These are phyloP conservation scores for Xerus rutilus DNA, from an alignment of 2,797 vertebrate genomes.

Conservation along the genomic window DNA sequence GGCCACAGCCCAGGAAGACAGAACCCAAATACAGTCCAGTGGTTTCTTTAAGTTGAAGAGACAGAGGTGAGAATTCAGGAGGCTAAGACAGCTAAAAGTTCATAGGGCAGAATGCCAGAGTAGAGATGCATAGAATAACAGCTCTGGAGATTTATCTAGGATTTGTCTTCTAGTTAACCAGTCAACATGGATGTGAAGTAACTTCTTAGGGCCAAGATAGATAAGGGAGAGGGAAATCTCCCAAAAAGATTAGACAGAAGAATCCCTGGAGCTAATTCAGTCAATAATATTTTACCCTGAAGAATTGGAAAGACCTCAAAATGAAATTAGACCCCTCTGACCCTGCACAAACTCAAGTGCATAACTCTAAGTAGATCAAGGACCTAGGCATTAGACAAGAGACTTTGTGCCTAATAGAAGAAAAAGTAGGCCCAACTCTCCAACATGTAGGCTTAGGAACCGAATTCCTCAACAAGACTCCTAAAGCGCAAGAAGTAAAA, in stretches of 20 bases:
- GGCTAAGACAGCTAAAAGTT: not conserved
- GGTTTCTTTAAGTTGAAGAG: not conserved
- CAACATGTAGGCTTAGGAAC: no score
- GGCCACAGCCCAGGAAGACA: not conserved
- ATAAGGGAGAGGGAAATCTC: not conserved
- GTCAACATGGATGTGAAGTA: not conserved
- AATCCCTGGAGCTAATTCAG: not conserved
- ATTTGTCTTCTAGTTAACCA: conserved; percentile 15
- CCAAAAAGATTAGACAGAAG: not conserved
- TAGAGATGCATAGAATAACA: not conserved
- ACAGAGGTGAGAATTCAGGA: not conserved
- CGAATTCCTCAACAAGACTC: no score
- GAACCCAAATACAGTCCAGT: not conserved
- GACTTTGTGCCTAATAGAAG: no score
- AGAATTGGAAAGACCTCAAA: not conserved
- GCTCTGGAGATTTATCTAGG: not conserved
- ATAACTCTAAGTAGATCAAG: no score
- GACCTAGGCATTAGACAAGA: no score
- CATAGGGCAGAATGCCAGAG: not conserved
- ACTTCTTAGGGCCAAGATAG: not conserved
- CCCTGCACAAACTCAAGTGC: no score
- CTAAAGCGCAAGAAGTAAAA: no score
- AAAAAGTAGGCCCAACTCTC: no score
- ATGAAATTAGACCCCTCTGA: no score
- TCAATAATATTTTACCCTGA: not conserved